Conservation (phyloP, 2,113 vertebrate genomes). For the Prochilodus magdalenae region DNA sequence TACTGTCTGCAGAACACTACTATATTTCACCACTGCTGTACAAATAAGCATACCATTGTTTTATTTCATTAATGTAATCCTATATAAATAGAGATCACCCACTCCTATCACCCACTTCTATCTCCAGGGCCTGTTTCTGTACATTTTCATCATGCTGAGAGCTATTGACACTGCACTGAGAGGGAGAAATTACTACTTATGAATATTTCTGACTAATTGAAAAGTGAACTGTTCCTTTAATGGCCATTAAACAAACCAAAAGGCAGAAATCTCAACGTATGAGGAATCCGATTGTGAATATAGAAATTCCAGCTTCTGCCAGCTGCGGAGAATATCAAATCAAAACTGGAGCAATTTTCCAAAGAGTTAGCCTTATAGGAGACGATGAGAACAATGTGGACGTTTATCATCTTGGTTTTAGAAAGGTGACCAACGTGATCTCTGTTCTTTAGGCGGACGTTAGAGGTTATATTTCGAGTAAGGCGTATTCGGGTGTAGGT, state of each 20-base stretch:
- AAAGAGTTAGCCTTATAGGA: constrained; percentile 42
- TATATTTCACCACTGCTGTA: background rate
- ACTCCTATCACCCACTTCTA: constrained; percentile 28
- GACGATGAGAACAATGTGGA: constrained; percentile 1
- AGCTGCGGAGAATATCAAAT: constrained; percentile 19
- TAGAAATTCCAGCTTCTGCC: background rate
- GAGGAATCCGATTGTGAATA: background rate
- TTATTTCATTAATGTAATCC: constrained; percentile 5
- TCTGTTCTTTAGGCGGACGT: constrained; percentile 35
- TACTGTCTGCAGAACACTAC: background rate
- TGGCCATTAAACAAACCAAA: constrained; percentile 45
- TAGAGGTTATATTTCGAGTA: constrained; percentile 9
- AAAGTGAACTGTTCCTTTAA: constrained; percentile 38
- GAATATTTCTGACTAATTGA: background rate
- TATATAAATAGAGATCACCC: background rate
- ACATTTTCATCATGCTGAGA: constrained; percentile 8
- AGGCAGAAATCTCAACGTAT: constrained; percentile 24
- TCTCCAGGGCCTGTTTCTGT: background rate
- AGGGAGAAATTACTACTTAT: background rate
- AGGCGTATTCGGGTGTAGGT: constrained; percentile 8
- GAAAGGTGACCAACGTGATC: constrained; percentile 26
- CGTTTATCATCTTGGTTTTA: constrained; percentile 28
- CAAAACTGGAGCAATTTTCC: constrained; percentile 43
- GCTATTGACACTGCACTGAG: constrained; percentile 1
- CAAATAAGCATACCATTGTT: background rate